Evolutionary conservation across 92 coral and sea anemone genomes (phyloP).

Genomic region (Heteractis magnifica): DNA sequence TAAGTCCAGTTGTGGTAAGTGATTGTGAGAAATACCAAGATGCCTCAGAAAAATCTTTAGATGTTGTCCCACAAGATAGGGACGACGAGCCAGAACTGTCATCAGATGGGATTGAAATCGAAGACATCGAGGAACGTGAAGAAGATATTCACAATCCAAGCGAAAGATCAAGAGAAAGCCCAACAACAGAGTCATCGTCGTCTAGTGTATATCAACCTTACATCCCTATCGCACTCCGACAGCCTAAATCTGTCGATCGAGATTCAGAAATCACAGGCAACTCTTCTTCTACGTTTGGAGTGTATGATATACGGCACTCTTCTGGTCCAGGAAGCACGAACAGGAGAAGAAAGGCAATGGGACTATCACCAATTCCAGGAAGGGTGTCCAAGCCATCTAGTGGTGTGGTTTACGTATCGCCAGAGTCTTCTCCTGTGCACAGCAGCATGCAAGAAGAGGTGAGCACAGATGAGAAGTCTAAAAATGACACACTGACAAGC

Average conservation of each 20-base stretch:
- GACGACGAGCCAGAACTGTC: conserved; percentile 16
- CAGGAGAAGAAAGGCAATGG: conserved; percentile 90
- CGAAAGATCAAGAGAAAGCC: conserved; percentile 8
- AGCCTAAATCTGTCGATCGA: conserved; percentile 37
- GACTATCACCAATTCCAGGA: conserved; percentile 61
- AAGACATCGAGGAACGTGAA: conserved; percentile 21
- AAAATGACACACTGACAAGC: conserved; percentile 9
- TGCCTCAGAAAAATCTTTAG: not conserved
- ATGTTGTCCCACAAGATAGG: not conserved
- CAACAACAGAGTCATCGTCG: conserved; percentile 49
- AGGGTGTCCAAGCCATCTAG: conserved; percentile 35
- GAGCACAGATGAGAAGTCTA: conserved; percentile 31
- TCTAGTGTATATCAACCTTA: conserved; percentile 53
- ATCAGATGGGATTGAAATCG: conserved; percentile 23
- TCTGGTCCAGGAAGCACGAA: conserved; percentile 99
- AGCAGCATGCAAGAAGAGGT: conserved; percentile 51
- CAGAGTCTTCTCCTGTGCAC: conserved; percentile 66
- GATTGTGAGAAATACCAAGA: conserved; percentile 4
- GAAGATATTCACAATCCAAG: conserved; percentile 9
- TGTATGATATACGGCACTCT: conserved; percentile 87
- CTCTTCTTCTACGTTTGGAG: conserved; percentile 54
- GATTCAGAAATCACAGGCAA: conserved; percentile 33
- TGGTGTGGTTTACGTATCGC: conserved; percentile 80
- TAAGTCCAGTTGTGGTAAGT: conserved; percentile 48
- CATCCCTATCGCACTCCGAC: conserved; percentile 41